Conservation (phyloP, 2,888 invertebrate genomes). For the Drosophila limbata region DNA sequence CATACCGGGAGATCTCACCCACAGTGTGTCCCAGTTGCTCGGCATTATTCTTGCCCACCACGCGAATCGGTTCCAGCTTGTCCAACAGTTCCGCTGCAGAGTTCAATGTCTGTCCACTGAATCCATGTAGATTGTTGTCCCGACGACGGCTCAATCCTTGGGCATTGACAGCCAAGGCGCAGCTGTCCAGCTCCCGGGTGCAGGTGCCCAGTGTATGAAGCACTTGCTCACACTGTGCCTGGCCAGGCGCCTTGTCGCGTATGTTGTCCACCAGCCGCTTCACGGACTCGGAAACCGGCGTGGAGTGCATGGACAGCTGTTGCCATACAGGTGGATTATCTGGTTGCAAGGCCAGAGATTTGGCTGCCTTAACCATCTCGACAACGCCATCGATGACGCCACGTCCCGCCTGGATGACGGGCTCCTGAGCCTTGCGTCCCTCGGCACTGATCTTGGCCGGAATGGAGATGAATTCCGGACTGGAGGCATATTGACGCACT, state of each 20-base stretch:
- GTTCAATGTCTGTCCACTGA: conserved; percentile 92
- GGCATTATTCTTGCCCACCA: conserved; percentile 95
- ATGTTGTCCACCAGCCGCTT: conserved; percentile 97
- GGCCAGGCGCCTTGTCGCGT: conserved; percentile 97
- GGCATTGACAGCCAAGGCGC: conserved; percentile 94
- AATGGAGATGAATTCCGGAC: conserved; percentile 96
- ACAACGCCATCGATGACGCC: conserved; percentile 93
- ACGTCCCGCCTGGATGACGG: conserved; percentile 93
- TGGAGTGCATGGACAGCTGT: conserved; percentile 95
- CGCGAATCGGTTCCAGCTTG: conserved; percentile 92
- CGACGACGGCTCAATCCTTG: conserved; percentile 90
- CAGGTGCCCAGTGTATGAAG: conserved; percentile 91
- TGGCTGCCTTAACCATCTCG: conserved; percentile 95
- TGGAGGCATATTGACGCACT: conserved; percentile 96
- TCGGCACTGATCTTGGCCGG: conserved; percentile 96
- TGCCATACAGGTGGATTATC: conserved; percentile 98
- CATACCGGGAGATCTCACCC: conserved; percentile 90
- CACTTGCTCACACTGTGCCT: conserved; percentile 95
- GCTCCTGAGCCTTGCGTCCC: conserved; percentile 93
- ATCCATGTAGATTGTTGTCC: conserved; percentile 91
- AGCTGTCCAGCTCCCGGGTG: conserved; percentile 93
- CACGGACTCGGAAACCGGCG: conserved; percentile 98
- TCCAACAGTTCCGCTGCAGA: conserved; percentile 93
- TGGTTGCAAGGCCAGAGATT: conserved; percentile 94
- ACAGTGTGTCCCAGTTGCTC: conserved; percentile 97